Evolutionary conservation across 2,797 vertebrate genomes (phyloP).

Genomic region (Enteromius trimaculatus): DNA sequence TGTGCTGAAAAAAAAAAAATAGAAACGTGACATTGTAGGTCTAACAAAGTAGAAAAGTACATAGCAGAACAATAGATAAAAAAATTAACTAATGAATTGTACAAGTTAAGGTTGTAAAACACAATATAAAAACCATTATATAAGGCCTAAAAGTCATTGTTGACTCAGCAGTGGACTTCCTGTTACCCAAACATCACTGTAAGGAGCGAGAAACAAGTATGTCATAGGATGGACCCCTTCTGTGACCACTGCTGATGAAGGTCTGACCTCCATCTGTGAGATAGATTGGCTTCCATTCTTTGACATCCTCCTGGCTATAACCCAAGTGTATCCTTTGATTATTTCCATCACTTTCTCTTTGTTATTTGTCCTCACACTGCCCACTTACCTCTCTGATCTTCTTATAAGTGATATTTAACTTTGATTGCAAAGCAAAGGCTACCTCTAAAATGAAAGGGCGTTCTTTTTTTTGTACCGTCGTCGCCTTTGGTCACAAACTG

Average conservation of each 20-base stretch:
- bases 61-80: no score
- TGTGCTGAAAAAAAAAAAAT: not conserved
- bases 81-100: no score
- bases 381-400: not conserved
- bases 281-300: conserved; percentile 50
- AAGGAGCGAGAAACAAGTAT: not conserved
- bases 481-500: not conserved
- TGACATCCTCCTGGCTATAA: conserved; percentile 3
- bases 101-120: no score
- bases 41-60: no score
- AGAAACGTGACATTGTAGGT: no score
- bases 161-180: not conserved
- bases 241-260: conserved; percentile 19
- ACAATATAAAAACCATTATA: not conserved
- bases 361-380: conserved; percentile 6
- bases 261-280: conserved; percentile 32
- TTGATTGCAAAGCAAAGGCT: conserved; percentile 34
- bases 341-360: conserved; percentile 39
- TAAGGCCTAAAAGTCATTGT: not conserved
- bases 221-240: conserved; percentile 12
- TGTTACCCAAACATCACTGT: not conserved
- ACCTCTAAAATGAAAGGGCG: not conserved
- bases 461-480: conserved; percentile 2
- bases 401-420: conserved; percentile 39
- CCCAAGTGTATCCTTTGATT: conserved; percentile 41